A percentile compares a stretch with the other conserved stretches of the same genome.
phyloP scores from a whole-genome alignment of 2,797 vertebrate species.

The Lepus oiostolus region DNA sequence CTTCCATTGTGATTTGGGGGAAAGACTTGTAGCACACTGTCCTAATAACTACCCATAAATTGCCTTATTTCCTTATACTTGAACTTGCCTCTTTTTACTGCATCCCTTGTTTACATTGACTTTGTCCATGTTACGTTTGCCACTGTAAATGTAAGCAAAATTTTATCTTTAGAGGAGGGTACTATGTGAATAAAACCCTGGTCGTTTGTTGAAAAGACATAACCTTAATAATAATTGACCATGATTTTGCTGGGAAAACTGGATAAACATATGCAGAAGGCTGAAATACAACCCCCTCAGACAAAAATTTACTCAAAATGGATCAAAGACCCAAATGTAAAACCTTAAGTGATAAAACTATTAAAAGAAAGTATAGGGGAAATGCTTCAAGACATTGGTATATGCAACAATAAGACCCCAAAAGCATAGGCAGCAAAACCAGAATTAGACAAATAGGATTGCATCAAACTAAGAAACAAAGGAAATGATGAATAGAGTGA shows the following conservation, averaged over 20 bases:
- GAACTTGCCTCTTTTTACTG: not conserved
- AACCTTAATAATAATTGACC: not conserved
- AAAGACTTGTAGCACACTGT: not conserved
- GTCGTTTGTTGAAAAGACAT: not conserved
- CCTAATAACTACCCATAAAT: not conserved
- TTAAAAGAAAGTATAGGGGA: too few relatives aligned
- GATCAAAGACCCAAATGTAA: too few relatives aligned
- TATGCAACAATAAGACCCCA: too few relatives aligned
- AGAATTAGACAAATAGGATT: too few relatives aligned
- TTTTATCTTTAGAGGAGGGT: conserved; percentile 13
- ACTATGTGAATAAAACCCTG: not conserved
- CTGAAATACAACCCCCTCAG: too few relatives aligned
- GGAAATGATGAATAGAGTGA: too few relatives aligned
- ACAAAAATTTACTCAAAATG: too few relatives aligned
- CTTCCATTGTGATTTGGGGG: not conserved
- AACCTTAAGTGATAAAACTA: too few relatives aligned
- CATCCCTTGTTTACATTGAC: not conserved
- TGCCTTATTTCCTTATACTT: not conserved
- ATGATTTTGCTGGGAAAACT: not conserved
- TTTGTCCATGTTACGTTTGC: not conserved
- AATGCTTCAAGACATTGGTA: too few relatives aligned
- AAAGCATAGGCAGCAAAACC: too few relatives aligned
- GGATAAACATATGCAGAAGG: too few relatives aligned
- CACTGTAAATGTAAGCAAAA: not conserved
- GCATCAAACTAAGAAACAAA: too few relatives aligned